Percentiles rank a stretch among this genome's conserved stretches.
phyloP scores from a whole-genome alignment of 64 coral and sea anemone genomes.

The Montipora cactus region DNA sequence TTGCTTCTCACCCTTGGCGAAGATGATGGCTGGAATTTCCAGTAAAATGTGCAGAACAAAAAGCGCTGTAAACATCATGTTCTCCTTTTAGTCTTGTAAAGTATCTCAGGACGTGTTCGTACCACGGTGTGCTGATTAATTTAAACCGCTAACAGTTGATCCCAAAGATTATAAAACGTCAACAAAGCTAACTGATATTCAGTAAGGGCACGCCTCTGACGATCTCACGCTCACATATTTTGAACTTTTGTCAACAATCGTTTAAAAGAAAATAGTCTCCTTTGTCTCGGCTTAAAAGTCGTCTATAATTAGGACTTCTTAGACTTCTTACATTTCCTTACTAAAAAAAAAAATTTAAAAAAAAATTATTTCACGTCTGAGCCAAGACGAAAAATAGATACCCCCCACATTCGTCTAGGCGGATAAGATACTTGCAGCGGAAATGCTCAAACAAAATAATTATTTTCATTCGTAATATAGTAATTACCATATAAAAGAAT shows the following conservation, averaged over 20 bases:
- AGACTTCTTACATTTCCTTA: no score
- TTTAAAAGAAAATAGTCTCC: not conserved
- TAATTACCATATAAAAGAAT: not conserved
- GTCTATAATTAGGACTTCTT: no score
- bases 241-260: not conserved
- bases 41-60: slow-evolving; percentile 3
- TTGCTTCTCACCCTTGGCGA: no score
- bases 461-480: not conserved
- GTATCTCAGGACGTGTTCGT: not conserved
- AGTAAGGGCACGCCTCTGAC: not conserved
- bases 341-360: no score
- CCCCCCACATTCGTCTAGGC: not conserved
- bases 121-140: not conserved
- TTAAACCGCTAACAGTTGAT: not conserved
- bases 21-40: not conserved
- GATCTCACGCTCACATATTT: not conserved
- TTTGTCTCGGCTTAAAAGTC: not conserved
- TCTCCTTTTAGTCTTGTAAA: not conserved
- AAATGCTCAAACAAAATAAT: not conserved
- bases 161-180: not conserved
- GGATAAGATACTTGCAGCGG: no score
- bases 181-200: not conserved
- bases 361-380: not conserved
- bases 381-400: not conserved
- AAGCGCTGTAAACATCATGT: not conserved